Evolutionary conservation across 1,140 invertebrate species (phyloP).

Genomic region (Dreissena polymorpha): DNA sequence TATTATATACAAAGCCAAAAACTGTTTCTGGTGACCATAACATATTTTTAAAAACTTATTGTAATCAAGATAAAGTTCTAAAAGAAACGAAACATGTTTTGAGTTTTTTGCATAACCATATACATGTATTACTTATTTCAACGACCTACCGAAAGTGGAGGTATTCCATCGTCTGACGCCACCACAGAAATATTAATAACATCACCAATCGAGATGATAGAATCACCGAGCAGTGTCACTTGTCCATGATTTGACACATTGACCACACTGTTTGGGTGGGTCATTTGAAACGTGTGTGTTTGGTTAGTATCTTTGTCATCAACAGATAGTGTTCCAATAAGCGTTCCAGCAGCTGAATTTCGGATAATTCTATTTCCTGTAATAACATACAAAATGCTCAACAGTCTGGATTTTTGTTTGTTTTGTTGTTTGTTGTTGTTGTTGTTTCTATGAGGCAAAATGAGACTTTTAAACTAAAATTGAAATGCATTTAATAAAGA

Average conservation of each 20-base stretch:
- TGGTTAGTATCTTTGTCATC: conserved; percentile 56
- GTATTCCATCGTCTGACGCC: conserved; percentile 46
- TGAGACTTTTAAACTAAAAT: too few relatives aligned
- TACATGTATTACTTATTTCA: too few relatives aligned
- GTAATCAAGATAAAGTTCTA: too few relatives aligned
- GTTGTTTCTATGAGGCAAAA: too few relatives aligned
- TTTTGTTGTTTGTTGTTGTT: too few relatives aligned
- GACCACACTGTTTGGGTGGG: conserved; percentile 36
- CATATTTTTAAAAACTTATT: too few relatives aligned
- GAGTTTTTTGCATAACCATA: too few relatives aligned
- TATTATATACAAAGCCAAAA: too few relatives aligned
- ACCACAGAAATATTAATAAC: conserved; percentile 29
- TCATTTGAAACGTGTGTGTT: conserved; percentile 37
- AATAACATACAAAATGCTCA: not conserved
- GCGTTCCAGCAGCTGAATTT: not conserved
- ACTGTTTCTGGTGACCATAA: too few relatives aligned
- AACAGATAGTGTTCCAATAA: conserved; percentile 41
- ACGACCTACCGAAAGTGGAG: conserved; percentile 16
- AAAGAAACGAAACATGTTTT: too few relatives aligned
- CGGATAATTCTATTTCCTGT: conserved; percentile 5
- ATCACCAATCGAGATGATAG: conserved; percentile 19
- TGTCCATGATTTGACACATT: conserved; percentile 25
- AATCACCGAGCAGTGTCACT: conserved; percentile 8
- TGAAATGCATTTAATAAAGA: too few relatives aligned
- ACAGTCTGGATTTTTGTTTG: too few relatives aligned